Conservation (phyloP, 2,888 invertebrate genomes). For the Phyllotreta cruciferae region DNA sequence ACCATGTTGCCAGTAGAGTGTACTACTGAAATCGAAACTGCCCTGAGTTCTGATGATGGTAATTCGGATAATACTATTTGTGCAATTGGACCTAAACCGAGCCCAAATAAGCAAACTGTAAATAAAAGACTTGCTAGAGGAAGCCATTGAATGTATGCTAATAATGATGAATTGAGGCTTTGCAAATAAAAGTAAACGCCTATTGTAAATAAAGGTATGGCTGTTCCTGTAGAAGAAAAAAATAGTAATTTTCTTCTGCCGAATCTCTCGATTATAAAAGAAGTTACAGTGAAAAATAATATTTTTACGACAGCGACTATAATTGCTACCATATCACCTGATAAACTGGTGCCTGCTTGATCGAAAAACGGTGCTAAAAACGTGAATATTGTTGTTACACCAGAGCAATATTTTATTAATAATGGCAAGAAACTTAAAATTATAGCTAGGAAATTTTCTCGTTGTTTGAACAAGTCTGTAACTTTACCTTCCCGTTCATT, state of each 20-base stretch:
- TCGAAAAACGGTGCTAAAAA: slow-evolving; percentile 23
- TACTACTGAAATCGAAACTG: not conserved
- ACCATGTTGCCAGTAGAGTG: not conserved
- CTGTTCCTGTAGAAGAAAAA: not conserved
- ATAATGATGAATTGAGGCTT: not conserved
- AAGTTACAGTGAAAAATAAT: not conserved
- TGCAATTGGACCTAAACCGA: not conserved
- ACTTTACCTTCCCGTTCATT: not conserved
- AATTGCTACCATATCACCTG: slow-evolving; percentile 21
- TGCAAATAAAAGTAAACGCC: slow-evolving; percentile 8
- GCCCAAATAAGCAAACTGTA: too few species aligned
- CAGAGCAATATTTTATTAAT: slow-evolving; percentile 8
- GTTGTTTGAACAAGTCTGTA: slow-evolving; percentile 1
- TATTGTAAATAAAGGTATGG: not conserved
- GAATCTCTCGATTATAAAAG: slow-evolving; percentile 9
- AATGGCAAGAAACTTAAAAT: not conserved
- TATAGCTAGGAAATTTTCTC: slow-evolving; percentile 6
- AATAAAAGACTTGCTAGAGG: not conserved
- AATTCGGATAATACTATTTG: not conserved
- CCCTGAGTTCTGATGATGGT: not conserved
- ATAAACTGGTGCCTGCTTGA: not conserved
- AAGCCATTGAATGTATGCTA: not conserved
- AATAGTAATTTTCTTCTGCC: slow-evolving; percentile 14
- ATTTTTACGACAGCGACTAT: not conserved
- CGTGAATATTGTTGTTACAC: slow-evolving; percentile 11